phyloP scores from a whole-genome alignment of 2,113 vertebrate species.

The Pseudorasbora parva region DNA sequence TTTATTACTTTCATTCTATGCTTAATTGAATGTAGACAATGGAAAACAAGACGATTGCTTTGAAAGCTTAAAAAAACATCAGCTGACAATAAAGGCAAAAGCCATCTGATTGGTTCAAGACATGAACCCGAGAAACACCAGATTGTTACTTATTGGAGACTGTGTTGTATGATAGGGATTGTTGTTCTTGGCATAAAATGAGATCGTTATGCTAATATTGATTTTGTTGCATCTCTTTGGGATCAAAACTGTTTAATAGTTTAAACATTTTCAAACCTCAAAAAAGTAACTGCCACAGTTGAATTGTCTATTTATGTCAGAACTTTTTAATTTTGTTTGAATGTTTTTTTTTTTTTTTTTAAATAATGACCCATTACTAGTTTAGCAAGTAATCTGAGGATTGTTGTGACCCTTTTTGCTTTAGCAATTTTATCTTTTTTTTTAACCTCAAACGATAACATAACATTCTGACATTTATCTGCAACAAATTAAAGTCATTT shows the following conservation, averaged over 20 bases:
- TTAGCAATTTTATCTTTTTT: no score
- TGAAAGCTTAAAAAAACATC: neutral
- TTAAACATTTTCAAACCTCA: no score
- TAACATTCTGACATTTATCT: neutral
- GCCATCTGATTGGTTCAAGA: neutral
- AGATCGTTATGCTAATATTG: neutral
- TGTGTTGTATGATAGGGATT: neutral
- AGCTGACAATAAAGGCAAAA: neutral
- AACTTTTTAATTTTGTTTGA: neutral
- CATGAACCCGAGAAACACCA: neutral
- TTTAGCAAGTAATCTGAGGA: neutral
- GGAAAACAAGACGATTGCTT: neutral
- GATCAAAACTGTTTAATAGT: constrained; percentile 6
- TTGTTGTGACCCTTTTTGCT: no score
- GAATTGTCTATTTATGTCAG: neutral
- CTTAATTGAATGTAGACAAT: neutral
- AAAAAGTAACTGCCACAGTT: no score
- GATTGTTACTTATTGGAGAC: neutral
- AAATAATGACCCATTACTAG: neutral
- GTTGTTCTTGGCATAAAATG: constrained; percentile 10
- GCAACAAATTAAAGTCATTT: neutral
- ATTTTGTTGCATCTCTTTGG: neutral
- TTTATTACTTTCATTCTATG: neutral
- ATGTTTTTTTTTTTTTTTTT: no score
- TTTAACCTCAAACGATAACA: no score